Percentiles rank a stretch among this genome's conserved stretches.
Conservation (phyloP, 2,797 vertebrate species). For the Coregonus sp. region DNA sequence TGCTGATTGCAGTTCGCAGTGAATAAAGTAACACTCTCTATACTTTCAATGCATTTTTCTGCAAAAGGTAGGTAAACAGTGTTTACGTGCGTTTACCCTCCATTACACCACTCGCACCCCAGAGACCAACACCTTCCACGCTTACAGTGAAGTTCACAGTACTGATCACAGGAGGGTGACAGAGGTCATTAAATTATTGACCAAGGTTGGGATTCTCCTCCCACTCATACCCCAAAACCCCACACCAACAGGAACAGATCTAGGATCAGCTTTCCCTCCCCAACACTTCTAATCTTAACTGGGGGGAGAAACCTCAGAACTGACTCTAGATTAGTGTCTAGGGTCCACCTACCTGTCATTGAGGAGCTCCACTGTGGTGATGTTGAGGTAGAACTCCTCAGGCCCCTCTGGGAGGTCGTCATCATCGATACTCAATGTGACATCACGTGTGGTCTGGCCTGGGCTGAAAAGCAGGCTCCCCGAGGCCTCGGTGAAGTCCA, state of each 20-base stretch:
- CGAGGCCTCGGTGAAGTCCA: slow-evolving; percentile 77
- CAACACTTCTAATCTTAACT: background rate
- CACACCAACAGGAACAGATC: background rate
- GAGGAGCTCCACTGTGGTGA: slow-evolving; percentile 81
- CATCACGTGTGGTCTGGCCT: slow-evolving; percentile 64
- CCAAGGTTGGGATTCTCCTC: background rate
- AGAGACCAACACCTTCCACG: background rate
- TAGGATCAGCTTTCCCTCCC: background rate
- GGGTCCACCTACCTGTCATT: slow-evolving; percentile 80
- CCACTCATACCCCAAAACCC: background rate
- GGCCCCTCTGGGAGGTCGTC: slow-evolving; percentile 87
- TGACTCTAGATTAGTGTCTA: background rate
- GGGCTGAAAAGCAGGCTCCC: slow-evolving; percentile 80
- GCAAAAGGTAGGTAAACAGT: no score
- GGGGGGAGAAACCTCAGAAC: background rate
- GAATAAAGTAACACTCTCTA: no score
- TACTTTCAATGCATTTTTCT: no score
- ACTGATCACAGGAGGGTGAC: slow-evolving; percentile 61
- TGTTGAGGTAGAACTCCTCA: slow-evolving; percentile 85
- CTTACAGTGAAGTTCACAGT: slow-evolving; percentile 86
- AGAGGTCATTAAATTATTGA: background rate
- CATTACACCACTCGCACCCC: background rate
- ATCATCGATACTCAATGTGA: slow-evolving; percentile 81
- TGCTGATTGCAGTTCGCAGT: no score
- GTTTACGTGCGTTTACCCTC: background rate